phyloP scores from a whole-genome alignment of 2,888 invertebrate species.

The Tinea pellionella region DNA sequence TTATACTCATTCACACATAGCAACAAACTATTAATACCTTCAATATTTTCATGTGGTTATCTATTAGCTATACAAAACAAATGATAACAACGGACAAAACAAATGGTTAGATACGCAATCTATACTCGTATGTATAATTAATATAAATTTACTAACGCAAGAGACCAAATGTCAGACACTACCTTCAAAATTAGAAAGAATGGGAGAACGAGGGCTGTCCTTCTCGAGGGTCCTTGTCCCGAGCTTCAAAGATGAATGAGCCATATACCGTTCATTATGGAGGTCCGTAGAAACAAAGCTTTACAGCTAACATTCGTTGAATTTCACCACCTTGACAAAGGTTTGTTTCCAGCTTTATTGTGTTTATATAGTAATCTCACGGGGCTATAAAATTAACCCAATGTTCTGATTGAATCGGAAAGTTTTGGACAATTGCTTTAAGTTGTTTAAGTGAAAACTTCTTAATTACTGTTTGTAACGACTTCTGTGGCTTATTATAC shows the following conservation, averaged over 20 bases:
- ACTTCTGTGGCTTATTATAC: background rate
- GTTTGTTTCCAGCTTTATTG: slow-evolving; percentile 5
- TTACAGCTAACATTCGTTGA: background rate
- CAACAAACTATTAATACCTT: too few relatives aligned
- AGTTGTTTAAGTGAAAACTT: background rate
- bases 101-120: background rate
- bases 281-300: background rate
- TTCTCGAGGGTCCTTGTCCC: background rate
- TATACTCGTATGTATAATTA: background rate
- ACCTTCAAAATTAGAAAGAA: slow-evolving; percentile 11
- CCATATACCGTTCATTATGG: background rate
- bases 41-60: too few relatives aligned
- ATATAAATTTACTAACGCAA: background rate
- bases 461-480: background rate
- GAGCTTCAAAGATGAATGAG: slow-evolving; percentile 4
- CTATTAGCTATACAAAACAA: too few relatives aligned
- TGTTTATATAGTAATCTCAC: background rate
- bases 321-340: background rate
- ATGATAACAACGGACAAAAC: background rate
- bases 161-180: background rate
- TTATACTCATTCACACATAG: too few relatives aligned
- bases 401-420: background rate
- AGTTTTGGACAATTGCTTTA: background rate
- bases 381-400: background rate
- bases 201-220: background rate